Evolutionary conservation across 2,888 invertebrate genomes (phyloP).

Genomic region (Drosophila helvetica): DNA sequence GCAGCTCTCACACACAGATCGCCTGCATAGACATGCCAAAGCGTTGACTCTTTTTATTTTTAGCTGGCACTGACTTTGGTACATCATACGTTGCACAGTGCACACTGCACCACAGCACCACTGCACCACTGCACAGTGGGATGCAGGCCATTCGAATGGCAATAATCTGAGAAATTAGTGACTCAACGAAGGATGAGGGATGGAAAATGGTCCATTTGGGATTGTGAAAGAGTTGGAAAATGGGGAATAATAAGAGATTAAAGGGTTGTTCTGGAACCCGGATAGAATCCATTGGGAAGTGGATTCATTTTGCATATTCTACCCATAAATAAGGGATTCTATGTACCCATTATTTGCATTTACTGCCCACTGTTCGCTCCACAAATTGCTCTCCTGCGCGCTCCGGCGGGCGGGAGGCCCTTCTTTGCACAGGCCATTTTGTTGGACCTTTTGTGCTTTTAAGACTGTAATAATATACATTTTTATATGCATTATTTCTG

Average conservation of each 20-base stretch:
- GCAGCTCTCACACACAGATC: constrained; percentile 51
- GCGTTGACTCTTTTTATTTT: constrained; percentile 76
- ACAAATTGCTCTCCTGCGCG: constrained; percentile 56
- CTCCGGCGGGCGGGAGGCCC: constrained; percentile 26
- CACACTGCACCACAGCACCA: too few species aligned
- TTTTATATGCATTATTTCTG: constrained; percentile 81
- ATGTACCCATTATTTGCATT: too few species aligned
- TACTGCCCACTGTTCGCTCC: constrained; percentile 54
- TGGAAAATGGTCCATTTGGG: too few species aligned
- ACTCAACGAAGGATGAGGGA: too few species aligned
- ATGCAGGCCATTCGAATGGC: background rate
- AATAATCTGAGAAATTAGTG: too few species aligned
- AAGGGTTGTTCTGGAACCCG: background rate
- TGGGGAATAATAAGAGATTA: too few species aligned
- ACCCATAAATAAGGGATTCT: too few species aligned
- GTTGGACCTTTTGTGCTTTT: constrained; percentile 34
- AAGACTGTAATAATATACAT: constrained; percentile 75
- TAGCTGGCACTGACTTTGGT: constrained; percentile 66
- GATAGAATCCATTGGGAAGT: background rate
- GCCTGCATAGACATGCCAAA: constrained; percentile 74
- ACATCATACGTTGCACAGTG: constrained; percentile 14
- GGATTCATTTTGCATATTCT: too few species aligned
- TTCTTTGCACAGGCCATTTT: constrained; percentile 56
- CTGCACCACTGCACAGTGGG: too few species aligned
- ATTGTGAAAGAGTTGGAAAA: too few species aligned